Conservation (phyloP, 2,888 invertebrate species). For the Acleris holmiana region DNA sequence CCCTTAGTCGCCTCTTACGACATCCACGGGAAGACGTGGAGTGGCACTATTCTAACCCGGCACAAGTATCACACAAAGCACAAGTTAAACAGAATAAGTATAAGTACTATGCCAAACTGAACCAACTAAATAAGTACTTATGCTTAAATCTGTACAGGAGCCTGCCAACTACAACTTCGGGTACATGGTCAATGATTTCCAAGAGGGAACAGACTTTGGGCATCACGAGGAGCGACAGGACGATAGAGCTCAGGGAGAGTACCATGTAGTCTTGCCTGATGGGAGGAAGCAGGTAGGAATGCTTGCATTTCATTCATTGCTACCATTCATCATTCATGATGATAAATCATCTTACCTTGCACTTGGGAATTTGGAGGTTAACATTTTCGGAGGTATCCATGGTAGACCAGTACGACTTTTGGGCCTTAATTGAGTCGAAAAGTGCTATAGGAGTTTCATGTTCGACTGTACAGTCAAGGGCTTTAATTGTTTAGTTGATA, state of each 20-base stretch:
- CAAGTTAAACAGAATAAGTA: conserved; percentile 48
- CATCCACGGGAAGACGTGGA: too few relatives aligned
- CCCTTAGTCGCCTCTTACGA: too few relatives aligned
- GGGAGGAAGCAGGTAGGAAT: conserved; percentile 84
- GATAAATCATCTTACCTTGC: not conserved
- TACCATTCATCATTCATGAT: not conserved
- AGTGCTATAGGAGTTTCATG: too few relatives aligned
- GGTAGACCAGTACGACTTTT: too few relatives aligned
- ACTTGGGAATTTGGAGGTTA: not conserved
- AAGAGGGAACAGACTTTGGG: conserved; percentile 86
- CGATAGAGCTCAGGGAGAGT: conserved; percentile 85
- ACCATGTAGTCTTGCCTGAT: conserved; percentile 87
- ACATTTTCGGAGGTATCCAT: too few relatives aligned
- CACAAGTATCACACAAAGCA: not conserved
- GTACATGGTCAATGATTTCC: conserved; percentile 86
- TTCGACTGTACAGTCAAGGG: too few relatives aligned
- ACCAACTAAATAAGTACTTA: conserved; percentile 49
- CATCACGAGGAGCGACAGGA: conserved; percentile 86
- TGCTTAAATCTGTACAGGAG: conserved; percentile 73
- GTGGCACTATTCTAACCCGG: too few relatives aligned
- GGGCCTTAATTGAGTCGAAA: too few relatives aligned
- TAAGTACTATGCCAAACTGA: conserved; percentile 45
- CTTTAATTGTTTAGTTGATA: too few relatives aligned
- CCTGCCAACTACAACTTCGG: conserved; percentile 88
- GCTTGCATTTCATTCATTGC: conserved; percentile 7